These are phyloP conservation scores for Netelia melanura DNA, from an alignment of 2,888 invertebrate species.

Conservation along the genomic window DNA sequence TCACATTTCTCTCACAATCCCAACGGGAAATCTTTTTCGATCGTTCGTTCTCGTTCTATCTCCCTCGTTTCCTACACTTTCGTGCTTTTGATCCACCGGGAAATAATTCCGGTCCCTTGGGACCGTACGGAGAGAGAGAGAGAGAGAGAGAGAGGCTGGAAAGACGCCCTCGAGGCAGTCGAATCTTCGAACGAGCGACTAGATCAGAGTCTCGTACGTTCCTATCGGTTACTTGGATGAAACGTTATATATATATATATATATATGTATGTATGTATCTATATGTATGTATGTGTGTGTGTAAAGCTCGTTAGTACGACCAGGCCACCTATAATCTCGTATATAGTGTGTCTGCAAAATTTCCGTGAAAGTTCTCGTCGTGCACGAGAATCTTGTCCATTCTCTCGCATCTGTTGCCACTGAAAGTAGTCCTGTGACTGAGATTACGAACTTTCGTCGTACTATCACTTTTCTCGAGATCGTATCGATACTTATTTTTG, in stretches of 20 bases:
- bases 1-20: background rate
- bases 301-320: background rate
- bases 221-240: slow-evolving; percentile 29
- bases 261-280: slow-evolving; percentile 27
- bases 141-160: background rate
- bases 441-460: slow-evolving; percentile 36
- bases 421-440: slow-evolving; percentile 37
- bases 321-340: slow-evolving; percentile 19
- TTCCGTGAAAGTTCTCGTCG: slow-evolving; percentile 57
- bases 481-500: slow-evolving; percentile 28
- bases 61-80: background rate
- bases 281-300: background rate
- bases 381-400: slow-evolving; percentile 40
- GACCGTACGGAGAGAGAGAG: background rate
- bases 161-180: slow-evolving; percentile 29
- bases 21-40: slow-evolving; percentile 17
- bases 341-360: slow-evolving; percentile 35
- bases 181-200: slow-evolving; percentile 26
- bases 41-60: background rate
- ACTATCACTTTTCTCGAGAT: slow-evolving; percentile 1
- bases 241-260: slow-evolving; percentile 22
- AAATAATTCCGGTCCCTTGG: slow-evolving; percentile 19
- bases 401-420: slow-evolving; percentile 37
- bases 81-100: slow-evolving; percentile 1
- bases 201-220: slow-evolving; percentile 11